These are phyloP conservation scores for Epiblema foenella DNA, from an alignment of 2,888 invertebrate species.

Conservation along the genomic window DNA sequence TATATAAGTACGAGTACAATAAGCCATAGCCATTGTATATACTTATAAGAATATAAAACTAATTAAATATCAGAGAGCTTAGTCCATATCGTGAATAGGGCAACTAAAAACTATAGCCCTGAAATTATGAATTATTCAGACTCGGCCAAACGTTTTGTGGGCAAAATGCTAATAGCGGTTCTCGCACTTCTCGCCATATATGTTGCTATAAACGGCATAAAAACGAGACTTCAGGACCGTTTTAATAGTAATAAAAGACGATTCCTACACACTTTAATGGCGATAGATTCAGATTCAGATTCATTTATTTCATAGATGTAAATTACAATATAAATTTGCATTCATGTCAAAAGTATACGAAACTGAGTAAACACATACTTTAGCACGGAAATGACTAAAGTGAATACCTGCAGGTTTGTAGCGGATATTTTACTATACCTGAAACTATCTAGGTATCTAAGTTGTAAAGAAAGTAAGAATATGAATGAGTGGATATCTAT, in stretches of 20 bases:
- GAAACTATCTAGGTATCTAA: neutral
- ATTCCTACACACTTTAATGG: conserved; percentile 13
- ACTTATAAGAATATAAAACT: too few relatives aligned
- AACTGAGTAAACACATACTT: too few relatives aligned
- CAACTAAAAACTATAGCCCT: conserved; percentile 25
- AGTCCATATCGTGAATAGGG: neutral
- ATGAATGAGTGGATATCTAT: too few relatives aligned
- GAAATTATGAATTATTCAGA: conserved; percentile 36
- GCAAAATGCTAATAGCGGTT: conserved; percentile 28
- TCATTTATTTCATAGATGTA: too few relatives aligned
- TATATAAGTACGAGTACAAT: too few relatives aligned
- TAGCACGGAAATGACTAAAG: too few relatives aligned
- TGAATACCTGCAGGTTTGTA: too few relatives aligned
- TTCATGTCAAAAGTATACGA: too few relatives aligned
- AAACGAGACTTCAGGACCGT: conserved; percentile 23
- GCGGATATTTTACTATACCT: neutral
- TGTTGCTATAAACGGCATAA: conserved; percentile 5
- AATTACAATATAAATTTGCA: too few relatives aligned
- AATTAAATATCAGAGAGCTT: neutral
- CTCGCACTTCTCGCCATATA: too few relatives aligned
- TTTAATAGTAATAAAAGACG: conserved; percentile 29
- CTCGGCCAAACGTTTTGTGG: conserved; percentile 19
- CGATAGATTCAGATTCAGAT: conserved; percentile 5
- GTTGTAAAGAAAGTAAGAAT: neutral
- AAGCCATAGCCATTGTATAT: too few relatives aligned